Evolutionary conservation across 2,113 vertebrate genomes (phyloP).

Genomic region (Grammomys surdaster): DNA sequence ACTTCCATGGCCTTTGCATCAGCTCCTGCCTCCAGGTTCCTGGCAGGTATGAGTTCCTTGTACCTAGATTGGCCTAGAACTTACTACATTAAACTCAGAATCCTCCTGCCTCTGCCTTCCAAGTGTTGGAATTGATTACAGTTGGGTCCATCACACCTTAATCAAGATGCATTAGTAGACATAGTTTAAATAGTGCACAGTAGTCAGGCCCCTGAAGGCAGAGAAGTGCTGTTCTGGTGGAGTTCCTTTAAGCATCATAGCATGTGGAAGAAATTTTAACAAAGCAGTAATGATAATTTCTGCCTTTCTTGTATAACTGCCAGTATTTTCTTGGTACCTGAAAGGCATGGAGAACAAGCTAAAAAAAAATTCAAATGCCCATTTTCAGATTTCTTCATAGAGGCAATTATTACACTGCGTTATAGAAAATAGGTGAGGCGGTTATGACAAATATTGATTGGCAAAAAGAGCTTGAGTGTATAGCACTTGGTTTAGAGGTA

Average conservation of each 20-base stretch:
- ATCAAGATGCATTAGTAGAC: slow-evolving; percentile 32
- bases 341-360: not conserved
- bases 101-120: not conserved
- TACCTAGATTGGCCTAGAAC: not conserved
- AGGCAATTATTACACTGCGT: not conserved
- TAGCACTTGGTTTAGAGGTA: slow-evolving; percentile 4
- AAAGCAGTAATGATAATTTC: slow-evolving; percentile 27
- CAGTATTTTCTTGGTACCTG: slow-evolving; percentile 4
- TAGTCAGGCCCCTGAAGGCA: slow-evolving; percentile 15
- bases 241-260: not conserved
- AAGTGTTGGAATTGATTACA: not conserved
- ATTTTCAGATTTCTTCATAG: slow-evolving; percentile 13
- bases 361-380: not conserved
- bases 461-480: not conserved
- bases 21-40: too few species aligned
- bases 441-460: not conserved
- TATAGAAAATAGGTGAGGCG: not conserved
- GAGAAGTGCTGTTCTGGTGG: not conserved
- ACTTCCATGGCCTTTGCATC: too few species aligned
- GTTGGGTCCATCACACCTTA: too few species aligned
- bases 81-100: not conserved
- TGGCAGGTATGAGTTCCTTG: not conserved
- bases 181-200: slow-evolving; percentile 1
- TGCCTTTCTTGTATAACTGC: not conserved
- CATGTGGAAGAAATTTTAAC: not conserved